phyloP scores from a whole-genome alignment of 2,888 invertebrate species.

The Nezara viridula region DNA sequence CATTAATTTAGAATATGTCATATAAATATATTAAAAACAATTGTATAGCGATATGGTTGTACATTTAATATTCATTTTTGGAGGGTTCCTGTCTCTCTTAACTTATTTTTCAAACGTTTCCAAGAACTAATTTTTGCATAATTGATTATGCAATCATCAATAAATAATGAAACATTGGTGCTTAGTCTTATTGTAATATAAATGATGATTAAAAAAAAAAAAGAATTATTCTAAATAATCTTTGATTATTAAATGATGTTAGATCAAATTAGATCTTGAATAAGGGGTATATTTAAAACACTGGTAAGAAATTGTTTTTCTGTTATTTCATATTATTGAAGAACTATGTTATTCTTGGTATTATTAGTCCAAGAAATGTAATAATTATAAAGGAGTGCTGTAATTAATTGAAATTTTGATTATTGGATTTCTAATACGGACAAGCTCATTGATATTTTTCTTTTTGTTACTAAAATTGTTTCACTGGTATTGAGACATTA shows the following conservation, averaged over 20 bases:
- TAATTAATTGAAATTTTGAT: not conserved
- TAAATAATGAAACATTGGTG: not conserved
- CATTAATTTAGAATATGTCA: constrained; percentile 40
- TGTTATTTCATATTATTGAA: not conserved
- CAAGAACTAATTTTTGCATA: constrained; percentile 28
- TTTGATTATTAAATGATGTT: not conserved
- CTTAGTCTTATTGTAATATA: not conserved
- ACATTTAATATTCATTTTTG: not conserved
- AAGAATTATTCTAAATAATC: not conserved
- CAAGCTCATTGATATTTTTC: not conserved
- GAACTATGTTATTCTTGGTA: not conserved
- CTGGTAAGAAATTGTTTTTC: not conserved
- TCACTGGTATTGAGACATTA: not conserved
- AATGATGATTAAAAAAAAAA: not conserved
- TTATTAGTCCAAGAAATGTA: not conserved
- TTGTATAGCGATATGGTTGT: not conserved
- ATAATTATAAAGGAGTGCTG: not conserved
- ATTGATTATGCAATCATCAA: constrained; percentile 41
- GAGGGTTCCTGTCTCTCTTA: not conserved
- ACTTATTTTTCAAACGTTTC: not conserved
- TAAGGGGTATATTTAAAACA: not conserved
- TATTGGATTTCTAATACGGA: not conserved
- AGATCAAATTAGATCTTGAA: constrained; percentile 24
- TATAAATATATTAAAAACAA: not conserved
- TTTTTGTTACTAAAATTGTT: not conserved